Base-by-base conservation (phyloP, 2,888 invertebrate genomes). In the Brachypalpus laphriformis region DNA sequence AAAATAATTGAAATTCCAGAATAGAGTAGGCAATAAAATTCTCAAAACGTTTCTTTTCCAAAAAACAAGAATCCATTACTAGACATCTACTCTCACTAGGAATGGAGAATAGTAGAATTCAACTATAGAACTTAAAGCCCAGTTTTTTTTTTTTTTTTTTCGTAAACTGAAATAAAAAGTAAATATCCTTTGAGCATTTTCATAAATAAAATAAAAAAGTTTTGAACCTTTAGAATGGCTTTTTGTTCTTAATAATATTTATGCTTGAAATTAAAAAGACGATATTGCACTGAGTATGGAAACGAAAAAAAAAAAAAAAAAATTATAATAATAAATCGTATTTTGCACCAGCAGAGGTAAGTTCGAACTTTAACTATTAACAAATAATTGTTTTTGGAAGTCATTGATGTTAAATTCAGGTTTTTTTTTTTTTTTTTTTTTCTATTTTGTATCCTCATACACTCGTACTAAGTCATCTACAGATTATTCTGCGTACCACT, bases 241-340 rank as follows among this genome's bases (percentile, higher is more conserved):
- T 78, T 68, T 42, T 45, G 42, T 49, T 82, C 63, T 66, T 61
- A 56, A 31, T 42, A 16, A 65, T 61, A 16, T 25, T 37, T 49
- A 22, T 74, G 28, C 42, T 71, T 42, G 18, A 70, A 63, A 70
- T 57, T 75, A 75, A 74, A 34, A 51, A 40, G 49, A 80, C 63
- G 49, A 70, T 83, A 83, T 83, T 83, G 83, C 83, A 83, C 83
- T 68, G 63, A 74, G 61, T 56, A 83, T 68, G 61, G 57, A 68
- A 70, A 63, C 16, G 22, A 49, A 40, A 42, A 31, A 70, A 56
- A 34, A 25, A 49, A 49, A 37, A 65, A 42, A 40, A n/a, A n/a
- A n/a, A n/a, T n/a, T n/a, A n/a, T n/a, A n/a, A n/a, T n/a, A n/a
- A 68, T 37, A 45, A 76, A 76, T 59, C 51, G 72, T 68, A 68